Conservation (phyloP, 2,113 vertebrate genomes). For the Actinemys pallida region DNA sequence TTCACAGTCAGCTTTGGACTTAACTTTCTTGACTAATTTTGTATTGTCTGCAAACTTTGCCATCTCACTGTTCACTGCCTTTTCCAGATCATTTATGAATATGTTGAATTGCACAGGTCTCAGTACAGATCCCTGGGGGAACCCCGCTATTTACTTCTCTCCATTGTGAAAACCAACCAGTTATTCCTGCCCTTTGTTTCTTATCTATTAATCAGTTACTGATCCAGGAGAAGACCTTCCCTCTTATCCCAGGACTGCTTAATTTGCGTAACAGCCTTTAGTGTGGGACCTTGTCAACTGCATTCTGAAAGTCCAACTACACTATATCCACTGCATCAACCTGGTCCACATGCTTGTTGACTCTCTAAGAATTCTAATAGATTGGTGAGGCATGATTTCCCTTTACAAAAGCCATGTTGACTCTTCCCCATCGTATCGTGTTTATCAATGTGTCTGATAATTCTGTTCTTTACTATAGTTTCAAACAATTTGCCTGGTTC, state of each 20-base stretch:
- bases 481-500: not conserved
- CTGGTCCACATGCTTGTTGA: not conserved
- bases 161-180: no score
- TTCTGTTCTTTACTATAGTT: not conserved
- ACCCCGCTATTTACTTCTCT: no score
- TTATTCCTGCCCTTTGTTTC: no score
- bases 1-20: not conserved
- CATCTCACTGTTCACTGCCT: no score
- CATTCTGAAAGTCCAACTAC: not conserved
- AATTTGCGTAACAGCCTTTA: not conserved
- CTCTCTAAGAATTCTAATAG: not conserved
- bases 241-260: not conserved
- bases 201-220: no score
- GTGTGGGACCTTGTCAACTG: not conserved
- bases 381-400: not conserved
- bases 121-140: no score
- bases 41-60: not conserved
- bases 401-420: not conserved
- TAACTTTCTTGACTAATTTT: not conserved
- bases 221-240: no score
- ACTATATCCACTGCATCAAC: not conserved
- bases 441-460: not conserved
- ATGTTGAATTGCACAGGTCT: no score
- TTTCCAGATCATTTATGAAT: no score
- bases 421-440: not conserved